phyloP scores from a whole-genome alignment of 2,113 vertebrate genomes.

The Xiphophorus hellerii region DNA sequence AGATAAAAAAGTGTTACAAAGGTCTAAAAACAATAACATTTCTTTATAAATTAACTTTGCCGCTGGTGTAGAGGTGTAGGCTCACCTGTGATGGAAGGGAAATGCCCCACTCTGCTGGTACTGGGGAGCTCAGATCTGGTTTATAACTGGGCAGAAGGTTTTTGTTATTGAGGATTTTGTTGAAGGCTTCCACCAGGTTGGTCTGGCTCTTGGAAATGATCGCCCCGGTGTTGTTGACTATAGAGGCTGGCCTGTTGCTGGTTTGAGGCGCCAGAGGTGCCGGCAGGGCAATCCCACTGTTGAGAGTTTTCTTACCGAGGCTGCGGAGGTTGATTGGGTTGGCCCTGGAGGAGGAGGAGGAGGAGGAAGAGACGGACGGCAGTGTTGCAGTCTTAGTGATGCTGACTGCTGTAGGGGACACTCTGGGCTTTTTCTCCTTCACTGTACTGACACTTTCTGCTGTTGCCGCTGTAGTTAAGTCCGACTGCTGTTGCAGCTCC shows the following conservation, averaged over 20 bases:
- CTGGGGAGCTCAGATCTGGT: constrained; percentile 86
- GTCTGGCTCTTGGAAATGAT: constrained; percentile 94
- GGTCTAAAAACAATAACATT: neutral
- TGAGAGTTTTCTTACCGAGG: constrained; percentile 81
- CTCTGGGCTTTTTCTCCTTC: constrained; percentile 80
- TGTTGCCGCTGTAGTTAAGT: constrained; percentile 75
- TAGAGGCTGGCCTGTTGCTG: constrained; percentile 75
- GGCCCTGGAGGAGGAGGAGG: constrained; percentile 36
- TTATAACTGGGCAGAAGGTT: constrained; percentile 92
- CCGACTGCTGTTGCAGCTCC: constrained; percentile 66
- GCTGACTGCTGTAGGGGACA: constrained; percentile 72
- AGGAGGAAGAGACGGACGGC: constrained; percentile 54
- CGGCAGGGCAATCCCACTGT: constrained; percentile 66
- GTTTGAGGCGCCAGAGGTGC: constrained; percentile 52
- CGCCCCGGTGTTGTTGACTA: constrained; percentile 81
- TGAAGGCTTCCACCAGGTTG: constrained; percentile 94
- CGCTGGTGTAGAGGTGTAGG: too few relatives aligned
- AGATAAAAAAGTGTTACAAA: neutral
- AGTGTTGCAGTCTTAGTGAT: constrained; percentile 70
- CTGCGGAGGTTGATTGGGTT: constrained; percentile 48
- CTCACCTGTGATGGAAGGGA: constrained; percentile 79
- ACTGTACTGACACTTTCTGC: constrained; percentile 84
- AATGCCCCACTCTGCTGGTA: constrained; percentile 85
- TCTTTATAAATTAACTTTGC: neutral
- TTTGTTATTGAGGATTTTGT: constrained; percentile 96